phyloP scores from a whole-genome alignment of 2,797 vertebrate genomes.

The Danio kyathit region DNA sequence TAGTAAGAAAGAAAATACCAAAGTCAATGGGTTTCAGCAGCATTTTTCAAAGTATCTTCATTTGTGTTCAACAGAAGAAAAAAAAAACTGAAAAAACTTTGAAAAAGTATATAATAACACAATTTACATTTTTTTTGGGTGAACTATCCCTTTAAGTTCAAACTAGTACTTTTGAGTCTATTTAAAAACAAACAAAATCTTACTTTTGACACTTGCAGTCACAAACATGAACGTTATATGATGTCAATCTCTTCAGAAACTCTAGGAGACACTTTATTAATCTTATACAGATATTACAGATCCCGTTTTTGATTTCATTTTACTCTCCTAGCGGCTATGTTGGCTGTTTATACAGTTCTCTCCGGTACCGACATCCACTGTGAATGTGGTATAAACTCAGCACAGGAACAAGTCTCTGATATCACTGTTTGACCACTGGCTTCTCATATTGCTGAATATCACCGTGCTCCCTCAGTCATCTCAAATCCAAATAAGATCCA shows the following conservation, averaged over 20 bases:
- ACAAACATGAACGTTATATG: neutral
- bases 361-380: neutral
- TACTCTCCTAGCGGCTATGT: slow-evolving; percentile 10
- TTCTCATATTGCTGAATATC: slow-evolving; percentile 24
- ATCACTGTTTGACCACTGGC: slow-evolving; percentile 21
- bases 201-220: neutral
- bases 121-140: no score
- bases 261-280: slow-evolving; percentile 8
- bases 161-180: no score
- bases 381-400: slow-evolving; percentile 22
- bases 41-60: no score
- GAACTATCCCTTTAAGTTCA: no score
- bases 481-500: slow-evolving; percentile 28
- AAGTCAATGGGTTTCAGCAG: no score
- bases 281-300: slow-evolving; percentile 12
- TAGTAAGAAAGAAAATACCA: no score
- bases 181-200: no score
- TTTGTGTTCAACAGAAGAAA: no score
- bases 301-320: neutral
- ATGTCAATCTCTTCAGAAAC: slow-evolving; percentile 19
- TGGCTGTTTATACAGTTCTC: neutral
- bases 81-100: no score
- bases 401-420: slow-evolving; percentile 15
- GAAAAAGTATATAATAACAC: no score
- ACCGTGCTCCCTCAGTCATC: neutral